Percentiles rank a stretch among this genome's conserved stretches.
These are phyloP conservation scores for Neodontobutis hainanensis DNA, from an alignment of 2,113 vertebrate species.

Conservation along the genomic window DNA sequence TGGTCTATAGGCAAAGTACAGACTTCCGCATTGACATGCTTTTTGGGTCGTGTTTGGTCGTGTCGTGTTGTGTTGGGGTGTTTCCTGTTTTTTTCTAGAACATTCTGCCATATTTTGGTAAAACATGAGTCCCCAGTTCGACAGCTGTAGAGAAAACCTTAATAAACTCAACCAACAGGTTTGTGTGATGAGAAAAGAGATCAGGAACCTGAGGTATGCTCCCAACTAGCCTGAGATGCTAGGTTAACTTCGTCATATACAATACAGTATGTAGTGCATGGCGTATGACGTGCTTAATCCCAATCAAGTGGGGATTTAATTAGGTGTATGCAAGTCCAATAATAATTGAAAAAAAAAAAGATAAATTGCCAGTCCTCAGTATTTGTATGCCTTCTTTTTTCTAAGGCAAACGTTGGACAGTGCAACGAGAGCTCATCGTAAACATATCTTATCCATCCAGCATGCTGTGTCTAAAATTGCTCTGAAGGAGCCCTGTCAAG, in stretches of 20 bases:
- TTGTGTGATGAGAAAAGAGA: constrained; percentile 79
- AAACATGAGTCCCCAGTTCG: constrained; percentile 62
- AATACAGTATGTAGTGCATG: too few relatives aligned
- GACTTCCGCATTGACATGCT: constrained; percentile 28
- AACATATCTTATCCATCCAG: constrained; percentile 71
- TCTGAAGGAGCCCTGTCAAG: not conserved
- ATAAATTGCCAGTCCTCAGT: not conserved
- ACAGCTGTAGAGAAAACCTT: constrained; percentile 46
- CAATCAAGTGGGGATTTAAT: too few relatives aligned
- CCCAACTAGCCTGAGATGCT: not conserved
- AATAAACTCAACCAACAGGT: constrained; percentile 72
- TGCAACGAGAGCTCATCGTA: constrained; percentile 69
- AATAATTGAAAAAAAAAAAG: too few relatives aligned
- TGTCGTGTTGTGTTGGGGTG: not conserved
- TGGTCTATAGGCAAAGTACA: constrained; percentile 18
- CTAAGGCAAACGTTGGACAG: constrained; percentile 72
- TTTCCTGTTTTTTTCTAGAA: not conserved
- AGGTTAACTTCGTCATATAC: too few relatives aligned
- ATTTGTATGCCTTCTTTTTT: not conserved
- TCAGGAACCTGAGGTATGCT: constrained; percentile 80
- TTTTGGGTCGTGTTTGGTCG: not conserved
- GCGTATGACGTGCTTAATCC: too few relatives aligned
- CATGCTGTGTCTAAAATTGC: constrained; percentile 52
- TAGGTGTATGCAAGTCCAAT: too few relatives aligned
- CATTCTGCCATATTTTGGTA: not conserved